phyloP scores from a whole-genome alignment of 2,888 invertebrate species.

The Encarsia formosa region DNA sequence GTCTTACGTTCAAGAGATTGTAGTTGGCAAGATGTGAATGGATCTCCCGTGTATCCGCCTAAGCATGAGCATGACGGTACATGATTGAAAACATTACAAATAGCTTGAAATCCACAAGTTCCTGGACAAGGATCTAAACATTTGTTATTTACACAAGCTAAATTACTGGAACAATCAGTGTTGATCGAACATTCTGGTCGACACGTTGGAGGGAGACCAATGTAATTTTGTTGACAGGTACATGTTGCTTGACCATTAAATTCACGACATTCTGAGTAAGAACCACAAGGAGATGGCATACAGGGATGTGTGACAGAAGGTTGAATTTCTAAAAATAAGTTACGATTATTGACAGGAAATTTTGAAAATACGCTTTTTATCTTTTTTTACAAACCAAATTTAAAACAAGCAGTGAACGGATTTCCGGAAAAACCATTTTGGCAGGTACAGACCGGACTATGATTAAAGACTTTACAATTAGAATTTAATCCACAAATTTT shows the following conservation, averaged over 20 bases:
- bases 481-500: conserved; percentile 72
- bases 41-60: conserved; percentile 76
- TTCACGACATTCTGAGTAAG: conserved; percentile 70
- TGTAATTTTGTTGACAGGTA: conserved; percentile 70
- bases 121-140: conserved; percentile 79
- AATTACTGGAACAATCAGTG: conserved; percentile 69
- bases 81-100: conserved; percentile 76
- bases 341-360: background rate
- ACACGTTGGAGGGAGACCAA: conserved; percentile 73
- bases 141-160: conserved; percentile 74
- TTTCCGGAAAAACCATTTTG: conserved; percentile 62
- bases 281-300: conserved; percentile 67
- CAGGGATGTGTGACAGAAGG: conserved; percentile 53
- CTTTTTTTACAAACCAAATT: conserved; percentile 42
- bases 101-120: conserved; percentile 75
- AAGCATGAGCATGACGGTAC: conserved; percentile 82
- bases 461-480: conserved; percentile 63
- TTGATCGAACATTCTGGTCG: conserved; percentile 75
- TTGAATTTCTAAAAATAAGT: background rate
- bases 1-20: conserved; percentile 14
- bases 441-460: conserved; percentile 63
- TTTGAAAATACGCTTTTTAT: background rate
- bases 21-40: conserved; percentile 53
- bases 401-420: conserved; percentile 55
- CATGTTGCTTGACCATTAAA: conserved; percentile 69